A percentile compares a stretch with the other conserved stretches of the same genome.
Conservation (phyloP, 1,140 invertebrate species). For the Helicoverpa armigera region DNA sequence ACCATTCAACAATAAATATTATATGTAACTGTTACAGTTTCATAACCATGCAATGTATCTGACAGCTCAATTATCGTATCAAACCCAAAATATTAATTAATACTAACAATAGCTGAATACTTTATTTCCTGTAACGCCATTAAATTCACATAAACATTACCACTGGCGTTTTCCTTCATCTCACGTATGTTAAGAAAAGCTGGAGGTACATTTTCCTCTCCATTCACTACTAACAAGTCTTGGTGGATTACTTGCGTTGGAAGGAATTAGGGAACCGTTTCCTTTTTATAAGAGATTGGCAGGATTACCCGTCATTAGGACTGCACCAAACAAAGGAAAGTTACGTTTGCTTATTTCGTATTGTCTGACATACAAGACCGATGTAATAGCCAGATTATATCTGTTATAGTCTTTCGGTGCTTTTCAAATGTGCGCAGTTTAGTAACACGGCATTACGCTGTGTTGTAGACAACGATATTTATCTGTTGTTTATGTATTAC, state of each 20-base stretch:
- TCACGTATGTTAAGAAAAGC: slow-evolving; percentile 31
- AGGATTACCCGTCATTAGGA: slow-evolving; percentile 61
- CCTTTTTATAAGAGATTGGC: slow-evolving; percentile 64
- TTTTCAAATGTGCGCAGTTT: neutral
- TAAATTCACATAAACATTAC: slow-evolving; percentile 16
- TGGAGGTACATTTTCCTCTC: slow-evolving; percentile 26
- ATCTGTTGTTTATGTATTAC: neutral
- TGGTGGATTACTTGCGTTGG: slow-evolving; percentile 58
- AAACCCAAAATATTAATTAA: neutral
- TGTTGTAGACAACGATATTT: neutral
- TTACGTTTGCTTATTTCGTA: slow-evolving; percentile 8
- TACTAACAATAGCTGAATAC: neutral
- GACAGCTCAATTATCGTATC: neutral
- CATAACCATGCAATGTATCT: neutral
- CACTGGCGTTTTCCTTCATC: slow-evolving; percentile 27
- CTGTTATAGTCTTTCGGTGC: neutral
- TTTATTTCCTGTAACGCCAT: slow-evolving; percentile 1
- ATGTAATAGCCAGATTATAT: slow-evolving; percentile 3
- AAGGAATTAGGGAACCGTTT: slow-evolving; percentile 49
- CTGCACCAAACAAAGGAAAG: slow-evolving; percentile 50
- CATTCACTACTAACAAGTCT: slow-evolving; percentile 56
- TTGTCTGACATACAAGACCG: slow-evolving; percentile 1
- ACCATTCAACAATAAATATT: neutral
- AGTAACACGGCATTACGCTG: neutral
- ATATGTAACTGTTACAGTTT: neutral